Conservation (phyloP, 2,113 vertebrate species). For the Tenrec ecaudatus region DNA sequence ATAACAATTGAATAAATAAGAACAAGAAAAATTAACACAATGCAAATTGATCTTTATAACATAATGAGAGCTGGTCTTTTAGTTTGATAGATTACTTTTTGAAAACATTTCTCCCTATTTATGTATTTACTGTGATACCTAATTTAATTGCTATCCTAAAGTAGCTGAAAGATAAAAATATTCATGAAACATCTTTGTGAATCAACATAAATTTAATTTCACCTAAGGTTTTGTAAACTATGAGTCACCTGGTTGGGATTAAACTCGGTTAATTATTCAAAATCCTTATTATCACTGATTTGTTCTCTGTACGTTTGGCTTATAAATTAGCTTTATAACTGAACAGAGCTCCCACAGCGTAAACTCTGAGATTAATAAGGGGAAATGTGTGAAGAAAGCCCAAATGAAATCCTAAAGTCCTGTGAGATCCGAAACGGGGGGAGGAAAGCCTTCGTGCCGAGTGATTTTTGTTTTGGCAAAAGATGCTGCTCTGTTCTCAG, state of each 20-base stretch:
- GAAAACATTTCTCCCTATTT: conserved; percentile 3
- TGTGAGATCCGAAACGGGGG: background rate
- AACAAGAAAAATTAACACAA: conserved; percentile 75
- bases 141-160: conserved; percentile 66
- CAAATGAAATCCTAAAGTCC: background rate
- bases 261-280: conserved; percentile 72
- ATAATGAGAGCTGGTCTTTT: background rate
- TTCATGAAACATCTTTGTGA: background rate
- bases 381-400: conserved; percentile 24
- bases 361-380: conserved; percentile 23
- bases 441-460: background rate
- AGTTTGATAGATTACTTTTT: conserved; percentile 48
- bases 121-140: background rate
- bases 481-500: background rate
- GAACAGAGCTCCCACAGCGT: conserved; percentile 38
- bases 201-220: conserved; percentile 55
- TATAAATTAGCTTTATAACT: conserved; percentile 70
- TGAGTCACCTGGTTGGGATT: conserved; percentile 53
- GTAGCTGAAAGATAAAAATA: background rate
- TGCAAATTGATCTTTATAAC: conserved; percentile 71
- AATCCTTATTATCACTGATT: conserved; percentile 61
- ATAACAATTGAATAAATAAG: conserved; percentile 58
- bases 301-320: conserved; percentile 61
- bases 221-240: conserved; percentile 69
- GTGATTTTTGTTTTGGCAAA: conserved; percentile 50